Percentiles rank a stretch among this genome's conserved stretches.
phyloP scores from a whole-genome alignment of 2,797 vertebrate species.

The Anolis apletophallus region DNA sequence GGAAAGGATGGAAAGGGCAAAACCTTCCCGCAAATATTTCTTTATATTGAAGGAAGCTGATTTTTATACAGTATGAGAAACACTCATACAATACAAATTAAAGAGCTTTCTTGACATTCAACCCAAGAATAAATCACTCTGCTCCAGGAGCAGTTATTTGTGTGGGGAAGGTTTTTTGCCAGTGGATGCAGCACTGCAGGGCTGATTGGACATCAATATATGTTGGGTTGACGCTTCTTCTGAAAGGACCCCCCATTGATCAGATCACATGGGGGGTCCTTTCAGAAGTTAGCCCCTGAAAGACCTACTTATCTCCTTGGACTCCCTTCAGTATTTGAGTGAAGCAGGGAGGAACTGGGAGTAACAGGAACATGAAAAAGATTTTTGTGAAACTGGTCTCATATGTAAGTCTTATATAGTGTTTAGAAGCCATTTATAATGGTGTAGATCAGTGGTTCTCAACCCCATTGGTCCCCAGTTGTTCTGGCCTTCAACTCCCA shows the following conservation, averaged over 20 bases:
- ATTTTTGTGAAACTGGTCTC: not conserved
- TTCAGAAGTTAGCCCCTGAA: not conserved
- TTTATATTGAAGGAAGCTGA: not conserved
- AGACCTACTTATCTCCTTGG: not conserved
- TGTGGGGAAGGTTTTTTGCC: too few relatives aligned
- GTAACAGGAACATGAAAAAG: not conserved
- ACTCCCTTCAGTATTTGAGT: not conserved
- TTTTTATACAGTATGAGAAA: not conserved
- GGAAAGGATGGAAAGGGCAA: not conserved
- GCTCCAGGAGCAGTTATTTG: not conserved
- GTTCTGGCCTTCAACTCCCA: too few relatives aligned
- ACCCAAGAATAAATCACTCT: constrained; percentile 26
- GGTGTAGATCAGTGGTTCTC: not conserved
- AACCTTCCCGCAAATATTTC: not conserved
- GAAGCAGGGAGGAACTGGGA: not conserved
- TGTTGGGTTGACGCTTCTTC: too few relatives aligned
- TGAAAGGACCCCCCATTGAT: too few relatives aligned
- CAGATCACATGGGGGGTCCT: not conserved
- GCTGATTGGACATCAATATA: not conserved
- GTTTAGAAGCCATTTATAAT: not conserved
- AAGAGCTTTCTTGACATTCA: constrained; percentile 30
- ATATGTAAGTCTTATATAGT: not conserved
- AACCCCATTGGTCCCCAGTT: too few relatives aligned
- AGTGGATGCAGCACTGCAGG: too few relatives aligned
- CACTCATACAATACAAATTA: not conserved